phyloP scores from a whole-genome alignment of 1,140 invertebrate genomes.

The Chrysopa pallens region DNA sequence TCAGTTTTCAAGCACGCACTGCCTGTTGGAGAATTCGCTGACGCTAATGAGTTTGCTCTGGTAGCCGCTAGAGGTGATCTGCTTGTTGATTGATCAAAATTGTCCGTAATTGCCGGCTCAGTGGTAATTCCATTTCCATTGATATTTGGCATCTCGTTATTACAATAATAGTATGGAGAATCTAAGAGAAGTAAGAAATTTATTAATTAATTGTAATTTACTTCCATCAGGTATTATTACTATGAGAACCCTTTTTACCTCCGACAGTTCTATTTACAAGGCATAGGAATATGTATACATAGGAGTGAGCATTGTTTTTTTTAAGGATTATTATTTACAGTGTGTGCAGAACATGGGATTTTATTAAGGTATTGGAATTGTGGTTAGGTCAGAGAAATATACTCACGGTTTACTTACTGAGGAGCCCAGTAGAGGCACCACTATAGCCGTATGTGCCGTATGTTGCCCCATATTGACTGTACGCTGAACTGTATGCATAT shows the following conservation, averaged over 20 bases:
- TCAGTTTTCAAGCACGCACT: conserved; percentile 48
- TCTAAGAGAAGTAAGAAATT: conserved; percentile 21
- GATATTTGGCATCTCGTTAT: conserved; percentile 32
- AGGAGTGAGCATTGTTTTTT: too few relatives aligned
- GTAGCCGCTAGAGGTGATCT: conserved; percentile 50
- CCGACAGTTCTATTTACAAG: too few relatives aligned
- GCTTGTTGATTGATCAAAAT: conserved; percentile 22
- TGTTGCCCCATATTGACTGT: conserved; percentile 52
- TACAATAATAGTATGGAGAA: conserved; percentile 43
- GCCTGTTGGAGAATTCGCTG: conserved; percentile 49
- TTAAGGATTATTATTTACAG: not conserved
- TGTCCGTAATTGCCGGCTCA: conserved; percentile 18
- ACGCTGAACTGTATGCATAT: conserved; percentile 55
- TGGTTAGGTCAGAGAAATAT: conserved; percentile 23
- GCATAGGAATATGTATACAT: too few relatives aligned
- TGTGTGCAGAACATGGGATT: not conserved
- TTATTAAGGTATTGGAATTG: not conserved
- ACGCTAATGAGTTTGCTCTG: conserved; percentile 46
- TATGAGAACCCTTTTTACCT: too few relatives aligned
- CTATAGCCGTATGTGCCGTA: conserved; percentile 53
- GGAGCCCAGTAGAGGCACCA: conserved; percentile 48
- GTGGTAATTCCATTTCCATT: conserved; percentile 25
- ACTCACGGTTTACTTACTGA: conserved; percentile 68
- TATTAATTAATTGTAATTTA: not conserved
- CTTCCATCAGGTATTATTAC: not conserved